Evolutionary conservation across 2,797 vertebrate genomes (phyloP).

Genomic region (Epinephelus malabaricus): DNA sequence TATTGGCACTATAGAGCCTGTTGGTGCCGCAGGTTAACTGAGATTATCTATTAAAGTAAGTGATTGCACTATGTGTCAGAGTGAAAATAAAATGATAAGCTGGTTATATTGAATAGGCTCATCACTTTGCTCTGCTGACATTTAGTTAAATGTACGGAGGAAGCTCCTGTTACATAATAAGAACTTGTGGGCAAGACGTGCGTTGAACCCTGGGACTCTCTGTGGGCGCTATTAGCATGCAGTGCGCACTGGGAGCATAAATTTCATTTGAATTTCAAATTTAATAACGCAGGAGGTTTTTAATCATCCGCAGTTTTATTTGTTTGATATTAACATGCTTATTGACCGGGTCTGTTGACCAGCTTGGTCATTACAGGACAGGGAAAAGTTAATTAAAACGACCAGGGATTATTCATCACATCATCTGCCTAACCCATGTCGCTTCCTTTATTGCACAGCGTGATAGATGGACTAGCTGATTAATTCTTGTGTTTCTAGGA

Average conservation of each 20-base stretch:
- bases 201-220: constrained; percentile 82
- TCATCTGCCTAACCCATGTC: constrained; percentile 98
- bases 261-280: constrained; percentile 99
- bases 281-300: constrained; percentile 99
- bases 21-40: constrained; percentile 25
- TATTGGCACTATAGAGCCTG: constrained; percentile 43
- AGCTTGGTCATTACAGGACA: constrained; percentile 99
- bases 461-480: constrained; percentile 98
- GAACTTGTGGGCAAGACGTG: constrained; percentile 62
- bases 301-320: constrained; percentile 99
- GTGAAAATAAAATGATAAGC: constrained; percentile 57
- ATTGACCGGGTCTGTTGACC: constrained; percentile 99
- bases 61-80: constrained; percentile 44
- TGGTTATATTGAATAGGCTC: constrained; percentile 60
- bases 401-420: constrained; percentile 99
- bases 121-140: constrained; percentile 68
- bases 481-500: constrained; percentile 99
- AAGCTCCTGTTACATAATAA: constrained; percentile 81
- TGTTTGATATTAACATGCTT: constrained; percentile 99
- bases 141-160: constrained; percentile 69
- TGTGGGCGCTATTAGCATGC: constrained; percentile 94
- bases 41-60: constrained; percentile 58
- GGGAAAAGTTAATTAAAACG: constrained; percentile 99
- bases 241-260: constrained; percentile 93
- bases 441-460: constrained; percentile 96